phyloP scores from a whole-genome alignment of 2,113 vertebrate genomes.

The Onychostoma macrolepis region DNA sequence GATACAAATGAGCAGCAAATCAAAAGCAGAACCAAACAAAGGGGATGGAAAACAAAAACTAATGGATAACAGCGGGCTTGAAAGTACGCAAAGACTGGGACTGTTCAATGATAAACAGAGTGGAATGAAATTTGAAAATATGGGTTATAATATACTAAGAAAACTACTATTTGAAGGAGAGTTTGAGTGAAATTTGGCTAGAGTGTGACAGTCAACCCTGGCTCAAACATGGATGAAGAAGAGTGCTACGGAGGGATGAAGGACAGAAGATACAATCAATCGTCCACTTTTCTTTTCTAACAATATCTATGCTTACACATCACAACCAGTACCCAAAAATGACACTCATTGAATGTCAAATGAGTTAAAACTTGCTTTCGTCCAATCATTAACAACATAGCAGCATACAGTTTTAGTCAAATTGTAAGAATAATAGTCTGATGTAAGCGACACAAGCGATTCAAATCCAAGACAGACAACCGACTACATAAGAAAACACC shows the following conservation, averaged over 20 bases:
- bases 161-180: conserved; percentile 16
- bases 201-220: conserved; percentile 50
- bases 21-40: conserved; percentile 32
- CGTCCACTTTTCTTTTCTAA: conserved; percentile 6
- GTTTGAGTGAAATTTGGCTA: conserved; percentile 27
- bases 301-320: neutral
- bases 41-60: conserved; percentile 39
- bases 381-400: neutral
- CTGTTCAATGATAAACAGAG: conserved; percentile 12
- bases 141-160: neutral
- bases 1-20: conserved; percentile 41
- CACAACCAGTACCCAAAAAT: neutral
- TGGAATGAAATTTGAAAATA: conserved; percentile 31
- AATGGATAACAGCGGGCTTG: conserved; percentile 15
- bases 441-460: neutral
- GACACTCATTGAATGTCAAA: neutral
- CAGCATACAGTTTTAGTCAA: neutral
- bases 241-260: conserved; percentile 33
- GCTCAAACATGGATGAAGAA: conserved; percentile 55
- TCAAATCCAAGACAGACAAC: neutral
- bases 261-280: conserved; percentile 44
- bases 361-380: neutral
- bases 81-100: conserved; percentile 13
- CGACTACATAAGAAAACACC: neutral
- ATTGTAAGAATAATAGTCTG: neutral